These are phyloP conservation scores for Ophiodon elongatus DNA, from an alignment of 2,113 vertebrate species.

Conservation along the genomic window DNA sequence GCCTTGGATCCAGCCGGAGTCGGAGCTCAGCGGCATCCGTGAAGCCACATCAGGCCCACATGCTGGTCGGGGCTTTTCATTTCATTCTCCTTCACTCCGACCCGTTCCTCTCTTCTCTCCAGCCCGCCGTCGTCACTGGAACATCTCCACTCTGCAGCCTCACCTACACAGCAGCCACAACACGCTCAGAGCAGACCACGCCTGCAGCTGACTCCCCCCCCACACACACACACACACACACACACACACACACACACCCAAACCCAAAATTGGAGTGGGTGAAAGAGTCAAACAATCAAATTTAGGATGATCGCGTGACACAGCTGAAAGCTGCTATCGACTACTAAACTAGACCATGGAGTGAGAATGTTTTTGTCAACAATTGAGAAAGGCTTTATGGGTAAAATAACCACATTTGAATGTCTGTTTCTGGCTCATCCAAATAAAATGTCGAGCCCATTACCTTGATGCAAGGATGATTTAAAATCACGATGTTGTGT, in stretches of 20 bases:
- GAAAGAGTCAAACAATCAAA: background rate
- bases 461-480: background rate
- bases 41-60: slow-evolving; percentile 26
- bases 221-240: no score
- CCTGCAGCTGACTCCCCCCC: background rate
- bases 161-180: background rate
- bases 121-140: background rate
- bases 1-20: slow-evolving; percentile 30
- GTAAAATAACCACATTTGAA: background rate
- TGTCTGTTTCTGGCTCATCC: background rate
- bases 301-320: background rate
- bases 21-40: slow-evolving; percentile 19
- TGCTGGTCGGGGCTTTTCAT: background rate
- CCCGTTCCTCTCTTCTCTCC: background rate
- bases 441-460: background rate
- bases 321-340: background rate
- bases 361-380: background rate
- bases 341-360: background rate
- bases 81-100: background rate
- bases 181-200: background rate
- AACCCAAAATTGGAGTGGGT: background rate
- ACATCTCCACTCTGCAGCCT: background rate
- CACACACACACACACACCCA: no score
- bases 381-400: background rate
- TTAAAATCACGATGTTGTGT: background rate